Evolutionary conservation across 1,140 invertebrate genomes (phyloP), one percentile per base, ranked within the genome.

Genomic region (Caenorhabditis briggsae): DNA sequence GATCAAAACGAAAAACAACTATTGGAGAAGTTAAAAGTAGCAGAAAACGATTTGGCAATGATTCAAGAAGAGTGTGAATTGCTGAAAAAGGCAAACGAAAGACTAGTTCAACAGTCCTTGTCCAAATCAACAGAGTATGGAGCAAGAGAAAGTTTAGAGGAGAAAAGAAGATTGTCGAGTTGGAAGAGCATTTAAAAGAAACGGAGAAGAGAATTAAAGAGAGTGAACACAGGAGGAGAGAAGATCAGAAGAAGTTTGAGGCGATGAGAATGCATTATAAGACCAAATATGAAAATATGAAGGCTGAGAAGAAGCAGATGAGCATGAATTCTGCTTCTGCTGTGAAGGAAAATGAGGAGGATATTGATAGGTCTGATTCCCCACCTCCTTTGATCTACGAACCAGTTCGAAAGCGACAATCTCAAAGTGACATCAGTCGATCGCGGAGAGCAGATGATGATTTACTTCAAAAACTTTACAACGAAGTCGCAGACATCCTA

Each of bases 381-480:
- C 84, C 50, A 23, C 78, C 56, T 5, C 61, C 56, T 7, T 23
- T 53, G 25, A 20, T 23, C 41, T 84, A 65, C 20, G 56, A 61
- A 12, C 50, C 50, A 65, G 8, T 55, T 14, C 43, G 55, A 23
- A 53, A 84, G 14, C 55, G 83, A 25, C 50, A n/a, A 12, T 56
- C 59, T 53, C 53, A 86, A 33, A 84, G 83, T 53, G 59, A 55
- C 2, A 53, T 78, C 18, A 50, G 46, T 25, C 43, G 46, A 78
- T 46, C 23, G 70, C 16, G 82, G 9, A 83, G 84, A 87, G 25
- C 87, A 83, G 48, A 83, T 48, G 25, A 23, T 23, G 74, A 82
- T 53, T 70, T 91, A 18, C 82, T 91, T 43, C 86, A 92, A 50
- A 90, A 88, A 70, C 65, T 91, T 7, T 92, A 89, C 33, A 64